Base-by-base conservation (phyloP, 2,888 invertebrate species). In the Carabus problematicus region DNA sequence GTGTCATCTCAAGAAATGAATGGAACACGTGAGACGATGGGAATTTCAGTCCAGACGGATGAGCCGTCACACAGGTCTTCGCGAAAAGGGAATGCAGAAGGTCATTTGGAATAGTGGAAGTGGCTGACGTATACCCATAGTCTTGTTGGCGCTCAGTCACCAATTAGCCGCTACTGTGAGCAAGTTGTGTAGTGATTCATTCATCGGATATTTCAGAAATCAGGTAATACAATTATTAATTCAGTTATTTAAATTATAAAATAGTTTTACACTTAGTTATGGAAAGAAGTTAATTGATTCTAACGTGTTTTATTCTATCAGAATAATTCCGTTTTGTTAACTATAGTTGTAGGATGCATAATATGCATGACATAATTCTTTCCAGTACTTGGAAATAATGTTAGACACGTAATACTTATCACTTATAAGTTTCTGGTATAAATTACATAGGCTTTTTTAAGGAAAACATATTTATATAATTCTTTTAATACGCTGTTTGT, bases 21-120 rank as follows among this genome's bases (percentile, higher is more conserved):
- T 29, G 29, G 29, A 29, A 29, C 6, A 29, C 29, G 29, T 29
- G 29, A 29, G 29, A 29, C 52, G 52, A 52, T 52, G 19, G 52
- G 16, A 52, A 52, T 52, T 52, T 52, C 16, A 16, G 3, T 16
- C 52, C 66, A 66, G 66, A 67, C 54, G 14, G 64, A 64, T 64
- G 60, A 59, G 60, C 41, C 42, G 60, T 60, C 43, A 18, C 41
- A 29, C 49, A 49, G 16, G 16, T 56, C 56, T 39, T 29, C 52
- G 67, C 67, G 47, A 67, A 67, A 67, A 67, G 60, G 52, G 67
- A 59, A 60, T 67, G 59, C 67, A 67, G 67, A 67, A 67, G 67
- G 67, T 67, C 67, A 54, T 67, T 67, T 39, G 11, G 41, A 40
- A 41, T 55, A 43, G 58, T 58, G 52, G 47, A 16, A 54, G 41